Conservation (phyloP, 2,888 invertebrate species). For the Brenthis daphne region DNA sequence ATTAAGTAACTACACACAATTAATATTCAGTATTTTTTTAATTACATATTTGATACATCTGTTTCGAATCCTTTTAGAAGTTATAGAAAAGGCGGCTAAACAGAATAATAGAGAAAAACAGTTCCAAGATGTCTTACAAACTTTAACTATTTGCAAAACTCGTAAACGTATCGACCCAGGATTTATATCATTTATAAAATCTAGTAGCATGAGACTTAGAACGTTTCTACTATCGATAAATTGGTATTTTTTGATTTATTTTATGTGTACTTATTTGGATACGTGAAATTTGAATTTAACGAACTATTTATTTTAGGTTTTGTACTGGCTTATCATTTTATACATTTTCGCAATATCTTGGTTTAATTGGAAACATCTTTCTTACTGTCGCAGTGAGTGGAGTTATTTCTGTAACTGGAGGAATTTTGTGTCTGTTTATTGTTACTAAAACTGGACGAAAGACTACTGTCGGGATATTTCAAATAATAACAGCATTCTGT, state of each 20-base stretch:
- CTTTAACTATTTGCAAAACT: constrained; percentile 45
- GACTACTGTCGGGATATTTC: constrained; percentile 71
- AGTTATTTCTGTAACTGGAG: constrained; percentile 79
- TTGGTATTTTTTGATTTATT: constrained; percentile 68
- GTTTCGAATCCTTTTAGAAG: constrained; percentile 44
- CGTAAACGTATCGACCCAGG: constrained; percentile 49
- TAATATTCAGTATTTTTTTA: neutral
- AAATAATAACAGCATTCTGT: constrained; percentile 73
- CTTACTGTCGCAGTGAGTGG: constrained; percentile 79
- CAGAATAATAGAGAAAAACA: constrained; percentile 53
- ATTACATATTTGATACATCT: too few species aligned
- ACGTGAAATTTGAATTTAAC: neutral
- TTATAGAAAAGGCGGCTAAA: constrained; percentile 57
- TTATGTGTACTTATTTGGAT: neutral
- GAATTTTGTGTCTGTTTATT: constrained; percentile 75
- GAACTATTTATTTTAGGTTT: constrained; percentile 67
- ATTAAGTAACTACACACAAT: constrained; percentile 52
- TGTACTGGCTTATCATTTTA: constrained; percentile 82
- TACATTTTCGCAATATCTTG: constrained; percentile 83
- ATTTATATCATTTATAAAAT: constrained; percentile 73
- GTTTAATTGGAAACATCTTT: constrained; percentile 80
- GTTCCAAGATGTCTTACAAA: constrained; percentile 44
- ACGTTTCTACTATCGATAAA: constrained; percentile 76
- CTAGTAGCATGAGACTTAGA: constrained; percentile 75
- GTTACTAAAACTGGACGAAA: constrained; percentile 77